Conservation (phyloP, 2,113 vertebrate species). For the Eolophus roseicapilla region DNA sequence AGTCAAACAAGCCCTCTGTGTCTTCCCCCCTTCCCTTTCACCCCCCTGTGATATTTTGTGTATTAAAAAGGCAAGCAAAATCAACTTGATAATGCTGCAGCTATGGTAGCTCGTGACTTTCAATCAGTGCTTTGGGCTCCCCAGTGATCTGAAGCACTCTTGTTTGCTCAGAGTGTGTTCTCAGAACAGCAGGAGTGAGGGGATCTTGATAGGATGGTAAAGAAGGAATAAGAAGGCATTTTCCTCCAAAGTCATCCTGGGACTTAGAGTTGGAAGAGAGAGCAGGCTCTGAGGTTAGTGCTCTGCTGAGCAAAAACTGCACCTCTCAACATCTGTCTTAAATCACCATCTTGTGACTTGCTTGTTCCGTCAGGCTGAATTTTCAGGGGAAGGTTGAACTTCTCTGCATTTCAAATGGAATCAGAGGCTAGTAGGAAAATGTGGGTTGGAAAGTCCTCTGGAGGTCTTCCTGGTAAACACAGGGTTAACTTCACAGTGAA, state of each 20-base stretch:
- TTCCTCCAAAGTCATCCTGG: neutral
- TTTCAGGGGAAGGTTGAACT: neutral
- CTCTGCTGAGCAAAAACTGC: neutral
- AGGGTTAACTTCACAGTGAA: neutral
- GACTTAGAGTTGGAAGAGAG: conserved; percentile 13
- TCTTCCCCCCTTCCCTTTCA: neutral
- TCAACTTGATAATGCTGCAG: conserved; percentile 25
- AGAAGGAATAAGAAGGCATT: neutral
- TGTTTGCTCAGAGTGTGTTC: neutral
- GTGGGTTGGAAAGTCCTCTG: neutral
- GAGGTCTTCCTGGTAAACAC: neutral
- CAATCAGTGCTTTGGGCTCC: conserved; percentile 17
- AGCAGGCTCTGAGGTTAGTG: neutral
- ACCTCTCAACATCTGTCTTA: neutral
- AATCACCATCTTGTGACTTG: neutral
- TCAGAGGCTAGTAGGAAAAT: fast-evolving
- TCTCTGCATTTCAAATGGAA: neutral
- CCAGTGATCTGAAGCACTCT: conserved; percentile 45
- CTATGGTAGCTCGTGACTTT: conserved; percentile 39
- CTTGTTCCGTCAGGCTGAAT: neutral
- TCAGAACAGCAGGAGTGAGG: conserved; percentile 31
- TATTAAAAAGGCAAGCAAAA: conserved; percentile 18
- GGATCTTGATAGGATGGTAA: conserved; percentile 12
- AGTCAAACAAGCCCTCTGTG: neutral
- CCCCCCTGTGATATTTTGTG: neutral